Conservation (phyloP, 2,888 invertebrate species). For the Melanchra persicariae region DNA sequence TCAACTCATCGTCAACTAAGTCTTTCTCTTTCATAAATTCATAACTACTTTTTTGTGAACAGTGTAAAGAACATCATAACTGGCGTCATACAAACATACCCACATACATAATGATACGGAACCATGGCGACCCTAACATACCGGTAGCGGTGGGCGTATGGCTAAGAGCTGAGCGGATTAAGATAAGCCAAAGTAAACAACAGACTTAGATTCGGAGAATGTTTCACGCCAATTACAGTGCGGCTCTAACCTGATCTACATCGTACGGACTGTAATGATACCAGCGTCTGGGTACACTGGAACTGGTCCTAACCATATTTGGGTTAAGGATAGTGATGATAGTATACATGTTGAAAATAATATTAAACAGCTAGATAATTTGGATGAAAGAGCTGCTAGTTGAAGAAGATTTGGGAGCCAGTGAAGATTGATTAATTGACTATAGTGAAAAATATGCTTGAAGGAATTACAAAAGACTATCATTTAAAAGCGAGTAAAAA, state of each 20-base stretch:
- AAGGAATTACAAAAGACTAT: not conserved
- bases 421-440: no score
- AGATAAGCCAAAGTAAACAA: slow-evolving; percentile 76
- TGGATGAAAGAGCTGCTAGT: not conserved
- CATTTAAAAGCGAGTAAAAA: not conserved
- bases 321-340: slow-evolving; percentile 12
- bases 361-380: not conserved
- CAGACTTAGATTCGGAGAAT: slow-evolving; percentile 55
- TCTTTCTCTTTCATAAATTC: no score
- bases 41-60: no score
- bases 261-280: slow-evolving; percentile 33
- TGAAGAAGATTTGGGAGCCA: not conserved
- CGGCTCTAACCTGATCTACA: slow-evolving; percentile 36
- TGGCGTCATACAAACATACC: not conserved
- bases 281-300: slow-evolving; percentile 6
- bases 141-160: slow-evolving; percentile 82
- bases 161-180: slow-evolving; percentile 73
- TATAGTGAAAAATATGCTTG: not conserved
- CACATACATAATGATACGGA: not conserved
- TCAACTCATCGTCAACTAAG: no score
- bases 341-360: not conserved
- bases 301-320: slow-evolving; percentile 30
- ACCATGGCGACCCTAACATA: slow-evolving; percentile 57
- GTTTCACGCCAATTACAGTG: slow-evolving; percentile 61
- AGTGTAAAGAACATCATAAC: no score